Evolutionary conservation across 2,888 invertebrate species (phyloP).

Genomic region (Hirtodrosophila trivittata): DNA sequence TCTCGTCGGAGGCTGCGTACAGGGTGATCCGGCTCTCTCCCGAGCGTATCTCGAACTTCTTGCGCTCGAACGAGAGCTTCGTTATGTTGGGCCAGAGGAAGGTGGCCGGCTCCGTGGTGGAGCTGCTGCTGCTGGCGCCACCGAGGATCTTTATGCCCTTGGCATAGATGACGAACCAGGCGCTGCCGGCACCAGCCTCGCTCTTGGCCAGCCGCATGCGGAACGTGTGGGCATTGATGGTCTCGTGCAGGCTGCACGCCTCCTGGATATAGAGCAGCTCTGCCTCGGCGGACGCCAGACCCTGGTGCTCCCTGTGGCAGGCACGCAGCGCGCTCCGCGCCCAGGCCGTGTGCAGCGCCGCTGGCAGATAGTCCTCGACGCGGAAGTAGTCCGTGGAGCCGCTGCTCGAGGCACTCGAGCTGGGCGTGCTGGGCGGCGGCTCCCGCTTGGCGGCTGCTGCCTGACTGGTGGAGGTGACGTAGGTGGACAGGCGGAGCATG

Average conservation of each 20-base stretch:
- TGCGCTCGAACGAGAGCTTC: slow-evolving; percentile 97
- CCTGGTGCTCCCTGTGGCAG: slow-evolving; percentile 92
- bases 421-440: slow-evolving; percentile 27
- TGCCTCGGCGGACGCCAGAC: slow-evolving; percentile 91
- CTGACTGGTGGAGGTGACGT: slow-evolving; percentile 62
- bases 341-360: slow-evolving; percentile 86
- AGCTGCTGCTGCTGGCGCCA: slow-evolving; percentile 59
- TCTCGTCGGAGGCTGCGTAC: slow-evolving; percentile 96
- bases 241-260: slow-evolving; percentile 92
- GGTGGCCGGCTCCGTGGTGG: slow-evolving; percentile 87
- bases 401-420: slow-evolving; percentile 35
- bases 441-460: slow-evolving; percentile 33
- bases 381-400: slow-evolving; percentile 87
- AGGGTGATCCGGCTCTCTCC: slow-evolving; percentile 94
- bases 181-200: slow-evolving; percentile 90
- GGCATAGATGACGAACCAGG: slow-evolving; percentile 95
- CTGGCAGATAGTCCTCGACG: slow-evolving; percentile 93
- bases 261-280: slow-evolving; percentile 95
- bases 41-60: slow-evolving; percentile 97
- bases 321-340: slow-evolving; percentile 86
- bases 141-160: slow-evolving; percentile 95
- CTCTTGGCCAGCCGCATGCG: slow-evolving; percentile 91
- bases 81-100: slow-evolving; percentile 98
- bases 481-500: slow-evolving; percentile 75
- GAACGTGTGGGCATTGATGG: slow-evolving; percentile 95